phyloP scores from a whole-genome alignment of 2,888 invertebrate genomes.

The Syritta pipiens region DNA sequence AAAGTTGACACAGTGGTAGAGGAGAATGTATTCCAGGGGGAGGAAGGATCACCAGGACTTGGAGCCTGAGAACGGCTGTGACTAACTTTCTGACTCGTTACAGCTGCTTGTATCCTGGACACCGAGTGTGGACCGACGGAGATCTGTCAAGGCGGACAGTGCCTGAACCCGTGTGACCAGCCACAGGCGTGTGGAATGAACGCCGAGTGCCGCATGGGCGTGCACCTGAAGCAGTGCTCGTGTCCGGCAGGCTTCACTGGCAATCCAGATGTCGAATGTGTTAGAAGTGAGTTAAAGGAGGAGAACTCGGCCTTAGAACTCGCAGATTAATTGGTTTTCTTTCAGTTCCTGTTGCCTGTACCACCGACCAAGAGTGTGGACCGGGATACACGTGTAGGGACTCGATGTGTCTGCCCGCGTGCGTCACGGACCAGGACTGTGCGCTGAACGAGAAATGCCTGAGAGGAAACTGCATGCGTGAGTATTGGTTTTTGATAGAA shows the following conservation, averaged over 20 bases:
- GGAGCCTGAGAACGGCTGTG: background rate
- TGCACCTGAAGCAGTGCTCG: conserved; percentile 88
- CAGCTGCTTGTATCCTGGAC: conserved; percentile 88
- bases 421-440: conserved; percentile 88
- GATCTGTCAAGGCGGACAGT: conserved; percentile 90
- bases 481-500: conserved; percentile 78
- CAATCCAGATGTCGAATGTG: conserved; percentile 90
- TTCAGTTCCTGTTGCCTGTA: conserved; percentile 89
- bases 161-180: conserved; percentile 88
- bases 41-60: conserved; percentile 10
- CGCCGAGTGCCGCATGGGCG: conserved; percentile 86
- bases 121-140: conserved; percentile 90
- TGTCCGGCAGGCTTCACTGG: conserved; percentile 94
- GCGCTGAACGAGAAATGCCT: conserved; percentile 94
- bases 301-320: fast-evolving
- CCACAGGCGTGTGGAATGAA: conserved; percentile 91
- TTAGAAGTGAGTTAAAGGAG: conserved; percentile 83
- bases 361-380: conserved; percentile 85
- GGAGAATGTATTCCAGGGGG: conserved; percentile 65
- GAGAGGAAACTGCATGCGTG: conserved; percentile 88
- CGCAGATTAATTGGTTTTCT: background rate
- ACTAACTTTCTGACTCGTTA: conserved; percentile 70
- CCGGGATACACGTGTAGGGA: conserved; percentile 88
- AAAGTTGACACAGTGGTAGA: conserved; percentile 56
- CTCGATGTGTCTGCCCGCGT: conserved; percentile 89